Percentiles rank a stretch among this genome's conserved stretches.
phyloP scores from a whole-genome alignment of 2,113 vertebrate genomes.

The Callithrix jacchus region DNA sequence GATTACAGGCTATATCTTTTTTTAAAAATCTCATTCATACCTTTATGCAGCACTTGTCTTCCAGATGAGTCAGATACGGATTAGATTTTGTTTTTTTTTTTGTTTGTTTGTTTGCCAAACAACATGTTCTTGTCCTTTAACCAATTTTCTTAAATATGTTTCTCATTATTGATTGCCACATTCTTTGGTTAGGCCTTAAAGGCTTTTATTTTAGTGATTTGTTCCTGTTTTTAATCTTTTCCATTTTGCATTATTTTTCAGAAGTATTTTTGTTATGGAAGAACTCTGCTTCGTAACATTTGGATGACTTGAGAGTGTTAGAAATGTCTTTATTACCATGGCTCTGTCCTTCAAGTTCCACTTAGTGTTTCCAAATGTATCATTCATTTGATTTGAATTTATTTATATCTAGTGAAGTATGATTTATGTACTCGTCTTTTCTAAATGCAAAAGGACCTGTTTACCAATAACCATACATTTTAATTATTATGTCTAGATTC shows the following conservation, averaged over 20 bases:
- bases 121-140: neutral
- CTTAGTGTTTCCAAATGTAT: constrained; percentile 33
- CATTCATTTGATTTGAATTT: constrained; percentile 26
- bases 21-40: neutral
- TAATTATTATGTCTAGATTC: neutral
- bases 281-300: neutral
- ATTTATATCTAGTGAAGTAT: constrained; percentile 31
- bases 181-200: constrained; percentile 22
- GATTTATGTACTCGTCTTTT: neutral
- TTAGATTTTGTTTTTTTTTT: constrained; percentile 1
- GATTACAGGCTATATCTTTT: neutral
- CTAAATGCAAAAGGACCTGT: neutral
- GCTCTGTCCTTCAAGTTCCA: neutral
- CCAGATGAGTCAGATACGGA: neutral
- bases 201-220: neutral
- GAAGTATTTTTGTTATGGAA: neutral
- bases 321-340: neutral
- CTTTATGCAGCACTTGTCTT: neutral
- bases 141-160: neutral
- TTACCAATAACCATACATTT: constrained; percentile 6
- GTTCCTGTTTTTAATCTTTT: neutral
- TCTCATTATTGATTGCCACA: neutral
- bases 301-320: constrained; percentile 36
- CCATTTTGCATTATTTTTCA: neutral
- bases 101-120: neutral